Base-by-base conservation (phyloP, 2,113 vertebrate species). In the Rhineura floridana region DNA sequence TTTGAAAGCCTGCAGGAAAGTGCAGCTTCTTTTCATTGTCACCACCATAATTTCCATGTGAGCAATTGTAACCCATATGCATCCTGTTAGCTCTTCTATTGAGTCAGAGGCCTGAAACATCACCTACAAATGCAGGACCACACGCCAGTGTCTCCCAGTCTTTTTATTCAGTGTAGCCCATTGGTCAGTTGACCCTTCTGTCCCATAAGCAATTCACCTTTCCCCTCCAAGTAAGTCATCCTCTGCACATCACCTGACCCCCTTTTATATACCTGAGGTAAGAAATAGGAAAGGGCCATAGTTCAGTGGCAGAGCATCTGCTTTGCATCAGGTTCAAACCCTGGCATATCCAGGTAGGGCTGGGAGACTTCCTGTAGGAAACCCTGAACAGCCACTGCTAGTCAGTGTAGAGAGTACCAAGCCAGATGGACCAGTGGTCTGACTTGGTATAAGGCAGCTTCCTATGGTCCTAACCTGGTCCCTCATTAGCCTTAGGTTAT, bases 1-100 rank as follows among this genome's bases (percentile, higher is more conserved):
- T 67, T 25, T 67, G 72, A 39, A 77, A 42, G 48, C n/a, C 69
- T 8, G 59, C 52, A 88, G 87, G 81, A 63, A 86, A 88, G 9
- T 52, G 12, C 15, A 39, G 62, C 44, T 88, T 28, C 70, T 59
- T 83, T 88, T 77, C 84, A 77, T 77, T 33, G n/a, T n/a, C 72
- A 52, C 42, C n/a, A 11, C 25, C 62, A 76, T 76, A 88, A 83
- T 76, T 72, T 88, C 80, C 59, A 63, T 82, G 48, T 48, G 69
- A 83, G 59, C 70, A 67, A 65, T 70, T 36, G 42, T 44, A 75
- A 83, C 33, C 80, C 62, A 77, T 88, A 83, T 65, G 70, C 52
- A 65, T 39, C 15, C 48, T 83, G 44, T 76, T 75, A 39, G 44
- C 59, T 77, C 28, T 77, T 65, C 52, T 65, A 75, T 76, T 76